Percentiles rank a stretch among this genome's conserved stretches.
Evolutionary conservation across 2,113 vertebrate genomes (phyloP).

Genomic region (Crocuta crocuta): DNA sequence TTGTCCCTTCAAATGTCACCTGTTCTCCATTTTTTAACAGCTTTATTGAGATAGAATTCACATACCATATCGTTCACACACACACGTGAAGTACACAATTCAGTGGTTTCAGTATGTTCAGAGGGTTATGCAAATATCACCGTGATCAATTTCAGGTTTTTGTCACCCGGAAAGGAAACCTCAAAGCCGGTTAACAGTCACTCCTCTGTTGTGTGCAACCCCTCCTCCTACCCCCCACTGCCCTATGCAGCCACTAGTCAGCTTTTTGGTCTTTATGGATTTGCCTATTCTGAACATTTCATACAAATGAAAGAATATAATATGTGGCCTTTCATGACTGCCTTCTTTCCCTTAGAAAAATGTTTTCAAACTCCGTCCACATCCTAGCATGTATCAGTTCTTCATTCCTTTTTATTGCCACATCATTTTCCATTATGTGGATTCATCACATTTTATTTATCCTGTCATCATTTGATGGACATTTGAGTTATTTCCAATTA

Average conservation of each 20-base stretch:
- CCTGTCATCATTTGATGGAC: neutral
- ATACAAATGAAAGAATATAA: neutral
- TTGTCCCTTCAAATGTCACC: neutral
- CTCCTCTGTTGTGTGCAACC: neutral
- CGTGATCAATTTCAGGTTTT: constrained; percentile 19
- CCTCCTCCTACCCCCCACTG: neutral
- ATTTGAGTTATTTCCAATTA: neutral
- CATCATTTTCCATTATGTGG: neutral
- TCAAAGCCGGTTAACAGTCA: neutral
- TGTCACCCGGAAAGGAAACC: neutral
- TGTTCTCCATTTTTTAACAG: constrained; percentile 1
- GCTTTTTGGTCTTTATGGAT: neutral
- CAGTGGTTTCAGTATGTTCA: constrained; percentile 30
- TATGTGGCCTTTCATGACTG: neutral
- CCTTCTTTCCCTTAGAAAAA: constrained; percentile 9
- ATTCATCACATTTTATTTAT: neutral
- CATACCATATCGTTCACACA: neutral
- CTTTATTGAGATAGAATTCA: constrained; percentile 22
- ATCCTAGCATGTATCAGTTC: neutral
- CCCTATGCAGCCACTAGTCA: neutral
- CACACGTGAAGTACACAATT: neutral
- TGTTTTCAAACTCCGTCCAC: neutral
- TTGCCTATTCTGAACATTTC: neutral
- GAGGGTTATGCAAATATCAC: neutral
- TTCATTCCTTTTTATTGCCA: neutral